These are phyloP conservation scores for Nicator chloris DNA, from an alignment of 2,113 vertebrate genomes.

Conservation along the genomic window DNA sequence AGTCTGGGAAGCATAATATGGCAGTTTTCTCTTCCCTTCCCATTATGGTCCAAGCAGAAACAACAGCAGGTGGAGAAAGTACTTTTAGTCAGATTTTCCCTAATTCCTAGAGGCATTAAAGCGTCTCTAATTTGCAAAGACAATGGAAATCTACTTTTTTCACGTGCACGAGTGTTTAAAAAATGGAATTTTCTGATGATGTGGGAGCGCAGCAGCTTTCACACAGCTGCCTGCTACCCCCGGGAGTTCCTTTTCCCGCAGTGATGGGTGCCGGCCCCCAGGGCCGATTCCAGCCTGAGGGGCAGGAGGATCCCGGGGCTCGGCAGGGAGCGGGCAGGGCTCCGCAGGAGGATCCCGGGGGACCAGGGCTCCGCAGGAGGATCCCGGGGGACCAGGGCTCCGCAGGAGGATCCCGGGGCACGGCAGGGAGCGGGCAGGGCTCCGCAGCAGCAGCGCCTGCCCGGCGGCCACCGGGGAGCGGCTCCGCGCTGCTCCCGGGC, in stretches of 20 bases:
- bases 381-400: fast-evolving
- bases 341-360: too few species aligned
- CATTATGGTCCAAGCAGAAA: neutral
- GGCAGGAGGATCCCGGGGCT: fast-evolving
- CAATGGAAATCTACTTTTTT: neutral
- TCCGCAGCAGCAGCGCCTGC: neutral
- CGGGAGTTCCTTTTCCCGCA: neutral
- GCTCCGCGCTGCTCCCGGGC: neutral
- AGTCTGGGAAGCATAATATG: neutral
- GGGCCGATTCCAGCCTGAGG: fast-evolving
- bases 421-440: neutral
- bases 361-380: too few species aligned
- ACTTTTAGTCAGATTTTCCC: neutral
- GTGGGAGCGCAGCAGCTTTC: neutral
- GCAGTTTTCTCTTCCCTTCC: neutral
- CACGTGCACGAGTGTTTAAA: fast-evolving
- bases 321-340: neutral
- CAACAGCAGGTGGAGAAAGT: neutral
- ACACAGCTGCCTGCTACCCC: fast-evolving
- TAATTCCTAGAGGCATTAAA: neutral
- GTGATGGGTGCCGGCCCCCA: fast-evolving
- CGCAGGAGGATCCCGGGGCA: neutral
- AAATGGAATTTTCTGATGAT: fast-evolving
- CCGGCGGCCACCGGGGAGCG: too few species aligned
- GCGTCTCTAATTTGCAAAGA: neutral